Evolutionary conservation across 2,888 invertebrate genomes (phyloP), one percentile per base, ranked within the genome.

Genomic region (Stenoptilia bipunctidactyla): DNA sequence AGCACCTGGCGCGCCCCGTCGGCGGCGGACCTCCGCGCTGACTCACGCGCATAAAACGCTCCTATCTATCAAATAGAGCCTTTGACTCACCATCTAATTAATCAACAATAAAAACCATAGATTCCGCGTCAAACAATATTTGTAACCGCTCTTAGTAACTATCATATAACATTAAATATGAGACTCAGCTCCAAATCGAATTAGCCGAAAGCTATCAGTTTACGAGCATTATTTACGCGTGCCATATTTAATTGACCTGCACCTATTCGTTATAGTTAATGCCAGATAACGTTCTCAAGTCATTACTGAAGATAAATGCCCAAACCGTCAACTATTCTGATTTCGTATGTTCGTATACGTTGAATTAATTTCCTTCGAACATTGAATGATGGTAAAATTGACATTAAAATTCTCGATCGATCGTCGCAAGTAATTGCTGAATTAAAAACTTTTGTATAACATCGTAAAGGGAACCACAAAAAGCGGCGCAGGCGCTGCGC

Each of bases 391-490:
- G 77, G 75, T 72, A 57, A 73, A 79, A 76, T 80, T 77, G 82
- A 82, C 79, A 79, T 79, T 76, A 79, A 77, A 72, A 80, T 74
- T 75, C 77, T 61, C 63, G 60, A 60, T 66, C 72, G 72, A 79
- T 72, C 72, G 70, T 76, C 76, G 69, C 70, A 79, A 76, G 80
- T 82, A 82, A 80, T 83, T 83, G 80, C 79, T 80, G 75, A 71
- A 80, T 83, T 79, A 79, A 80, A 79, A 79, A 75, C 75, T 73
- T 74, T 76, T 75, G 77, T 74, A 72, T 72, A 75, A 75, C 72
- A 69, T 77, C 70, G 65, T 62, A 76, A 75, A 80, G 65, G 64
- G 72, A 67, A 60, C n/a, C 63, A 75, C 68, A 80, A 80, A 80
- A 79, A 71, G 63, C 64, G 61, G 66, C 58, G 51, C 60, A 53